Evolutionary conservation across 1,140 invertebrate genomes (phyloP).

Genomic region (Sitodiplosis mosellana): DNA sequence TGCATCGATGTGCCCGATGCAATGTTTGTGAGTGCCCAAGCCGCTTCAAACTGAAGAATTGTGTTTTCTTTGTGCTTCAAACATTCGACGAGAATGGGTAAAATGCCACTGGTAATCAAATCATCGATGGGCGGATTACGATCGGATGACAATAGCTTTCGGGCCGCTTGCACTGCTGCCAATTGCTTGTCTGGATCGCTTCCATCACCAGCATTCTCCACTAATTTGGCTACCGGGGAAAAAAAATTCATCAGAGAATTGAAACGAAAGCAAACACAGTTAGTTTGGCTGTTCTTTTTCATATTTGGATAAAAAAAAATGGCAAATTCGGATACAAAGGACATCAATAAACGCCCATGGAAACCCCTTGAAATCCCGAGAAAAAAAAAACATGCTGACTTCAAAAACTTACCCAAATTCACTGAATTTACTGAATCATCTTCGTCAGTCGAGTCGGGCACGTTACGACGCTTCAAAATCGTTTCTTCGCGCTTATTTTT

Average conservation of each 20-base stretch:
- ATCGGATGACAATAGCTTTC: conserved; percentile 91
- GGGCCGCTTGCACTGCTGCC: conserved; percentile 64
- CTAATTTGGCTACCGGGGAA: conserved; percentile 45
- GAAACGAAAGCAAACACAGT: background rate
- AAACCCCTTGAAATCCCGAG: too few relatives aligned
- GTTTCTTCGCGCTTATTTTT: conserved; percentile 97
- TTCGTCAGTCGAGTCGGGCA: conserved; percentile 69
- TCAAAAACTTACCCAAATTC: conserved; percentile 8
- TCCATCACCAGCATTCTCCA: conserved; percentile 48
- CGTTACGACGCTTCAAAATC: conserved; percentile 85
- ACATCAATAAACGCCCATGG: too few relatives aligned
- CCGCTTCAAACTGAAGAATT: conserved; percentile 92
- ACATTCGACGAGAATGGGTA: conserved; percentile 85
- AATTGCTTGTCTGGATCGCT: conserved; percentile 54
- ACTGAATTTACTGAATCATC: conserved; percentile 37
- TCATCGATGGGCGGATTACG: conserved; percentile 98
- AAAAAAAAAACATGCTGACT: too few relatives aligned
- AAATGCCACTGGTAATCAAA: conserved; percentile 79
- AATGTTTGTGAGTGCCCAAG: conserved; percentile 98
- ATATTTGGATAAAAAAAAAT: conserved; percentile 1
- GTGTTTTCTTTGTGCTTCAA: conserved; percentile 74
- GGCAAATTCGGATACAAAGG: too few relatives aligned
- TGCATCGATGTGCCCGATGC: conserved; percentile 92
- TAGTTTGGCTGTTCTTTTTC: background rate
- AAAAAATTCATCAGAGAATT: too few relatives aligned